Percentiles rank a stretch among this genome's conserved stretches.
Evolutionary conservation across 2,113 vertebrate genomes (phyloP).

Genomic region (Pteruthius melanotis): DNA sequence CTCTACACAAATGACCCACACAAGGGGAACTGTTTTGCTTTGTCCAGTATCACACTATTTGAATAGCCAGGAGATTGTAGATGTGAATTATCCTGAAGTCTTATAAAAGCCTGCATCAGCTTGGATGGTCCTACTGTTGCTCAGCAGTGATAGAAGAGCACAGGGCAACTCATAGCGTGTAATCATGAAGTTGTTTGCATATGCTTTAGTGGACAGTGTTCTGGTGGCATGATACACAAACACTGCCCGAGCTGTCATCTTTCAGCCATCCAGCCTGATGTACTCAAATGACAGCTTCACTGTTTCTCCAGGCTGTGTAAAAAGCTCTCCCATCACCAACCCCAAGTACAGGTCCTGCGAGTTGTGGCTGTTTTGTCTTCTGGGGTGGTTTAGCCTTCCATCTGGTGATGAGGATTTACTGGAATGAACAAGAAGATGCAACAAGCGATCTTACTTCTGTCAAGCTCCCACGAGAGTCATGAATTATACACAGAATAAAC

Average conservation of each 20-base stretch:
- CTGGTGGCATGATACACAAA: background rate
- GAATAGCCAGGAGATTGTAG: background rate
- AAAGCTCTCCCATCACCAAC: background rate
- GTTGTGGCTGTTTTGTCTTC: background rate
- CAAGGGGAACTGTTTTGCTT: background rate
- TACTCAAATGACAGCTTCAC: background rate
- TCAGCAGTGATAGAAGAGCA: background rate
- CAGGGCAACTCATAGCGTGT: background rate
- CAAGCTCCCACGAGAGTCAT: slow-evolving; percentile 58
- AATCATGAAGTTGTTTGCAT: background rate
- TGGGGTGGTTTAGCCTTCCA: background rate
- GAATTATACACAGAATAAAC: slow-evolving; percentile 75
- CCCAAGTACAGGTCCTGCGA: background rate
- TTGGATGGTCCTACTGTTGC: background rate
- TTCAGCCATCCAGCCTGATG: background rate
- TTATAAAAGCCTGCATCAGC: background rate
- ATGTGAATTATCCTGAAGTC: background rate
- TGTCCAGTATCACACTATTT: background rate
- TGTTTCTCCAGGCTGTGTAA: background rate
- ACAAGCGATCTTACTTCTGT: slow-evolving; percentile 15
- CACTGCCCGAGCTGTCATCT: background rate
- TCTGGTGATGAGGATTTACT: slow-evolving; percentile 48
- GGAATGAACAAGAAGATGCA: slow-evolving; percentile 47
- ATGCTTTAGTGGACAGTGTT: background rate
- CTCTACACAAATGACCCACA: background rate